These are phyloP conservation scores for Caenorhabditis wallacei DNA, from an alignment of 2,888 invertebrate genomes.

Conservation along the genomic window DNA sequence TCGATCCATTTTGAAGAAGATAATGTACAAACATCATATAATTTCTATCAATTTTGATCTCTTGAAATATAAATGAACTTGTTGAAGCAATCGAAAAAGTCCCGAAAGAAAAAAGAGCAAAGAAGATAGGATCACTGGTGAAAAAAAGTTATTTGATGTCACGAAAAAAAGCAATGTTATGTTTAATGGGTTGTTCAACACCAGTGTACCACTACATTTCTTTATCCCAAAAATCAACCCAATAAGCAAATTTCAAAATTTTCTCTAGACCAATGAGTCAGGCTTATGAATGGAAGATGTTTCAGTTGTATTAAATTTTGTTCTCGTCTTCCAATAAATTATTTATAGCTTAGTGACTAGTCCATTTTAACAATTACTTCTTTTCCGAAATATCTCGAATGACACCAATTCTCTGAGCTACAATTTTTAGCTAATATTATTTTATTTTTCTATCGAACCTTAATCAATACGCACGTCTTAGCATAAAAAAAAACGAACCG, in stretches of 20 bases:
- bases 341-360: slow-evolving; percentile 27
- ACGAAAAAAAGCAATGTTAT: slow-evolving; percentile 40
- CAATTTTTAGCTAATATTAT: no score
- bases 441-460: no score
- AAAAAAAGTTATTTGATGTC: slow-evolving; percentile 30
- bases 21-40: slow-evolving; percentile 28
- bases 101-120: slow-evolving; percentile 25
- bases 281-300: slow-evolving; percentile 6
- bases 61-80: slow-evolving; percentile 20
- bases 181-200: slow-evolving; percentile 61
- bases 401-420: no score
- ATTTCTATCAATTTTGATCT: slow-evolving; percentile 16
- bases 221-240: slow-evolving; percentile 32
- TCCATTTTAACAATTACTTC: slow-evolving; percentile 51
- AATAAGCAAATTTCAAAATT: no score
- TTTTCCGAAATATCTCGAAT: slow-evolving; percentile 1
- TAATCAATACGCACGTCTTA: no score
- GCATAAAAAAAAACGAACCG: slow-evolving; percentile 1
- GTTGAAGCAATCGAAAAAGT: no score
- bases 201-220: slow-evolving; percentile 28
- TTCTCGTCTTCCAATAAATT: slow-evolving; percentile 27
- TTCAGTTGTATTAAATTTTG: slow-evolving; percentile 23
- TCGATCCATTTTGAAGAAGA: neutral
- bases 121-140: slow-evolving; percentile 5
- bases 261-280: slow-evolving; percentile 15